Percentiles rank a stretch among this genome's conserved stretches.
Evolutionary conservation across 2,797 vertebrate genomes (phyloP).

Genomic region (Brachyalestes nurse): DNA sequence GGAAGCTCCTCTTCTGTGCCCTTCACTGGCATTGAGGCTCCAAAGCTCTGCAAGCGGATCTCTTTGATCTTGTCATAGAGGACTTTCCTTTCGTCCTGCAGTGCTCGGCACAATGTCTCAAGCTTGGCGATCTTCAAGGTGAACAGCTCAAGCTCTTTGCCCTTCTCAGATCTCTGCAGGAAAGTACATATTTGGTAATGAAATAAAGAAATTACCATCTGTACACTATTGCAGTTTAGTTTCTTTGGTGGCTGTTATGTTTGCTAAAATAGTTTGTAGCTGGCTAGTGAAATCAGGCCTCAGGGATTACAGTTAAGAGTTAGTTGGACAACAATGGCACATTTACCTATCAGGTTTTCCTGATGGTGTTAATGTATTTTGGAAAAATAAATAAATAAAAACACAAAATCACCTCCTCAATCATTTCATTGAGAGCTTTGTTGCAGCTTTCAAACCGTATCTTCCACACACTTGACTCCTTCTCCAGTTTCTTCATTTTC

Average conservation of each 20-base stretch:
- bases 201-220: background rate
- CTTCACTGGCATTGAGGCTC: slow-evolving; percentile 47
- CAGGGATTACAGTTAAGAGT: background rate
- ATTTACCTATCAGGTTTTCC: too few species aligned
- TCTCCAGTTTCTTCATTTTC: slow-evolving; percentile 96
- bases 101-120: slow-evolving; percentile 88
- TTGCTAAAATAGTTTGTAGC: background rate
- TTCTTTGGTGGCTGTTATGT: background rate
- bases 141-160: slow-evolving; percentile 90
- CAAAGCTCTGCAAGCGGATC: slow-evolving; percentile 70
- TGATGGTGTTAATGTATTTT: too few species aligned
- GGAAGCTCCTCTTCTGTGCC: slow-evolving; percentile 28
- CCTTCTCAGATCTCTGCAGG: slow-evolving; percentile 85
- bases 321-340: too few species aligned
- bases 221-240: background rate
- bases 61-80: slow-evolving; percentile 92
- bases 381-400: background rate
- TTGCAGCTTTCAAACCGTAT: slow-evolving; percentile 94
- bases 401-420: slow-evolving; percentile 84
- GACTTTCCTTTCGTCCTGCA: slow-evolving; percentile 90
- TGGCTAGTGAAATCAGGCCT: background rate
- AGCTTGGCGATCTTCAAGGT: slow-evolving; percentile 89
- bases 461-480: slow-evolving; percentile 92
- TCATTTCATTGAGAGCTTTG: slow-evolving; percentile 92
- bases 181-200: background rate